phyloP scores from a whole-genome alignment of 2,113 vertebrate species.

The Etia nguti region DNA sequence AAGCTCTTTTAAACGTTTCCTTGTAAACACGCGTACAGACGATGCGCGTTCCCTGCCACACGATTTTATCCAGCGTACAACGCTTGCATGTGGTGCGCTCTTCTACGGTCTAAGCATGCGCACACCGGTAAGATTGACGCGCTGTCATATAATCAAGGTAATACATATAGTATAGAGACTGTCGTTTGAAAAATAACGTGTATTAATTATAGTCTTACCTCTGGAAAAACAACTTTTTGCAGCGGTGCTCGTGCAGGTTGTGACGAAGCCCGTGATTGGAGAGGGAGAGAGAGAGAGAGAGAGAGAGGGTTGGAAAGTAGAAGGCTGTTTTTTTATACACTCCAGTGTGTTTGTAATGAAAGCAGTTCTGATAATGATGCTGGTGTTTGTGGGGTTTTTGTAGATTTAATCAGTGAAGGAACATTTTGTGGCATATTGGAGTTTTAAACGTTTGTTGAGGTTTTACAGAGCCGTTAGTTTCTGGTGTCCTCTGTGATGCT shows the following conservation, averaged over 20 bases:
- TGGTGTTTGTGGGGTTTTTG: background rate
- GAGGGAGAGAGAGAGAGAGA: background rate
- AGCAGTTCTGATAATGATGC: background rate
- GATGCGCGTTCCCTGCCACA: background rate
- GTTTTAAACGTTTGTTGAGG: background rate
- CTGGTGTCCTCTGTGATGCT: background rate
- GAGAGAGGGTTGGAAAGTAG: background rate
- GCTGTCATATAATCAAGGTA: background rate
- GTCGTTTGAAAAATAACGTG: background rate
- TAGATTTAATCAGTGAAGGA: background rate
- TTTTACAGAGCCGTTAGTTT: background rate
- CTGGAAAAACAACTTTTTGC: constrained; percentile 2
- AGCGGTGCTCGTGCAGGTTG: background rate
- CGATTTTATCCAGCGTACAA: background rate
- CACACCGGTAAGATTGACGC: background rate
- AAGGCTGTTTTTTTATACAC: background rate
- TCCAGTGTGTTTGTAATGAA: background rate
- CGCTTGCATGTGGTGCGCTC: background rate
- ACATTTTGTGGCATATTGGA: background rate
- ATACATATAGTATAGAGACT: fast-evolving
- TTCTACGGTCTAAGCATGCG: background rate
- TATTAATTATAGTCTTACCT: background rate
- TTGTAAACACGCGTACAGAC: background rate
- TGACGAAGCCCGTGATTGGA: background rate
- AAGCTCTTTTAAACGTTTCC: background rate